Evolutionary conservation across 2,888 invertebrate genomes (phyloP).

Genomic region (Lasius fuliginosus): DNA sequence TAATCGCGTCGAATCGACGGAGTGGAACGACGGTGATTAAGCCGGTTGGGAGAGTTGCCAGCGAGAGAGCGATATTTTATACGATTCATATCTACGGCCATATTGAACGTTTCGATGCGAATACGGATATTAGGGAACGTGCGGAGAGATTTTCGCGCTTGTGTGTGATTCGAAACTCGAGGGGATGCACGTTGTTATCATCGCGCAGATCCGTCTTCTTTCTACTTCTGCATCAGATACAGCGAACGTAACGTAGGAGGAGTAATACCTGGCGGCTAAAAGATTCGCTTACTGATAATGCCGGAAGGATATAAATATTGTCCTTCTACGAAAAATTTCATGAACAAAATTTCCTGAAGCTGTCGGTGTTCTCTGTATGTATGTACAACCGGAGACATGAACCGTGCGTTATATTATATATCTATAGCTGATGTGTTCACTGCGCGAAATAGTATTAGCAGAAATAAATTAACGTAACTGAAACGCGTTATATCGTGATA

Average conservation of each 20-base stretch:
- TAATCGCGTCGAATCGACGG: slow-evolving; percentile 61
- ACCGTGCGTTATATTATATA: neutral
- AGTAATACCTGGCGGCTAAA: neutral
- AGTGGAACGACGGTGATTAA: slow-evolving; percentile 60
- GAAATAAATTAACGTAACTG: slow-evolving; percentile 6
- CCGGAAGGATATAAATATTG: neutral
- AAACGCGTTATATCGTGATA: neutral
- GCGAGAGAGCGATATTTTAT: slow-evolving; percentile 53
- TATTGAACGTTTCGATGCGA: slow-evolving; percentile 51
- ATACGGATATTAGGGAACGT: slow-evolving; percentile 34
- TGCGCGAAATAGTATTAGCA: neutral
- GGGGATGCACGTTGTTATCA: neutral
- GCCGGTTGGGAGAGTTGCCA: slow-evolving; percentile 52
- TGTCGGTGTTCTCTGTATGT: neutral
- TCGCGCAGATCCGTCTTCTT: neutral
- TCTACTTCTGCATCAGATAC: neutral
- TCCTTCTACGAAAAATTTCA: slow-evolving; percentile 10
- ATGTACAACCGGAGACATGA: neutral
- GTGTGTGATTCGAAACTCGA: slow-evolving; percentile 8
- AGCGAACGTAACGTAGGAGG: neutral
- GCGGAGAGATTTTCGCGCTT: slow-evolving; percentile 34
- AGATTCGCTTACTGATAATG: slow-evolving; percentile 14
- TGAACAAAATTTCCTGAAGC: slow-evolving; percentile 16
- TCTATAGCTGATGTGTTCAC: neutral
- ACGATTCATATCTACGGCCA: slow-evolving; percentile 50